These are phyloP conservation scores for Isurus oxyrinchus DNA, from an alignment of 2,113 vertebrate species.

Conservation along the genomic window DNA sequence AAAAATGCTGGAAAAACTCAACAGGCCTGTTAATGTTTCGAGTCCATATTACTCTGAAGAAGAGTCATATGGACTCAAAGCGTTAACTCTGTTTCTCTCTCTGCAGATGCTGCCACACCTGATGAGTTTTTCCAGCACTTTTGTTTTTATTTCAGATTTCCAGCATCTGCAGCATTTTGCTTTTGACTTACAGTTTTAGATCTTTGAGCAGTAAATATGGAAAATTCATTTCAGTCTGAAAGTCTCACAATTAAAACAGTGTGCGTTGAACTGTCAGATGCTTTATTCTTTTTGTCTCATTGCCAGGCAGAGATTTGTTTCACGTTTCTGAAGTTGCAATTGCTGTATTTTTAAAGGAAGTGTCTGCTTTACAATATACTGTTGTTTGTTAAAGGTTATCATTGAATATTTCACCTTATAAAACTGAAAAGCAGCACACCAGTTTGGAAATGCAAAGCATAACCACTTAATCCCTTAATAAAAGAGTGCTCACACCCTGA, in stretches of 20 bases:
- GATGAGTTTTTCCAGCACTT: no score
- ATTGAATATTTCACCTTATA: background rate
- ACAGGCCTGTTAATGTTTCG: no score
- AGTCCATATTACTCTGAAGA: no score
- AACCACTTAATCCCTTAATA: background rate
- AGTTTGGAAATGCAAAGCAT: background rate
- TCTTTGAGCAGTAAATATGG: background rate
- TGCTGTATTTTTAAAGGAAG: conserved; percentile 18
- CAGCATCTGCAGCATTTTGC: no score
- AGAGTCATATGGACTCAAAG: no score
- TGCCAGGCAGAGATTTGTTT: conserved; percentile 31
- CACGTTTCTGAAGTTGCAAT: conserved; percentile 18
- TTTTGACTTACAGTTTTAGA: background rate
- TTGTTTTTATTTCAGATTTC: no score
- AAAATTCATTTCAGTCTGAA: background rate
- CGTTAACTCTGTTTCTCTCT: no score
- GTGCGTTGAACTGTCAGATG: background rate
- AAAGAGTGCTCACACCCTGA: background rate
- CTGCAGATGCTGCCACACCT: no score
- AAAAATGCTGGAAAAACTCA: no score
- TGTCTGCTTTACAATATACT: background rate
- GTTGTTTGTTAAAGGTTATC: background rate
- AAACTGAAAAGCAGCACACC: background rate
- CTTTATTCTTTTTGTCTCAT: background rate
- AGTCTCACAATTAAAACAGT: conserved; percentile 1